Evolutionary conservation across 2,888 invertebrate genomes (phyloP), one percentile per base, ranked within the genome.

Genomic region (Ophonus ardosiacus): DNA sequence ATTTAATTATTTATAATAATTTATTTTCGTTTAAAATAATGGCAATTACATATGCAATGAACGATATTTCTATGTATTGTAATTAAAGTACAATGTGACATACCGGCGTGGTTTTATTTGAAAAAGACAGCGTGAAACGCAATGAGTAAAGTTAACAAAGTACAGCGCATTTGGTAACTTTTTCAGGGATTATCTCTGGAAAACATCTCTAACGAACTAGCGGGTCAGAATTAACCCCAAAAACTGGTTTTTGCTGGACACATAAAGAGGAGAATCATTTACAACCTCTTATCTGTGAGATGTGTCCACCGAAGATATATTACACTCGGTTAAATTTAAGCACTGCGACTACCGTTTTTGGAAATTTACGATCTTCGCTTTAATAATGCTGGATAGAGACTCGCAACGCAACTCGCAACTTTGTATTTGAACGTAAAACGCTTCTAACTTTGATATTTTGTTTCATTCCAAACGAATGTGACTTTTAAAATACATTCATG

Each of bases 291-390:
- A 84, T 84, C 84, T 76, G 84, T 78, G 84, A 84, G 84, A 84
- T 84, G 84, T 84, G 84, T 84, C 84, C 84, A 84, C 84, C 56
- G 84, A 84, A 84, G 84, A 84, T 84, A 84, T 84, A 84, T 84
- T 84, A 84, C 84, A 78, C 61, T 76, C 84, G 84, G 78, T 84
- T 84, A 78, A 84, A 84, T 84, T 84, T 84, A 84, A 84, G 84
- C 84, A 78, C 84, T 84, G 76, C 78, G 59, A 84, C 84, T 84
- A 84, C 84, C 76, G 84, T 84, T 84, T 84, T 84, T 84, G 84
- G 84, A 78, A 84, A 84, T 84, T 84, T 84, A 84, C 84, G 84
- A 84, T 84, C 84, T 84, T 24, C 63, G 84, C 78, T 84, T 84
- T 84, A 84, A 84, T 84, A 84, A 84, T 74, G 71, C 71, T 56